These are phyloP conservation scores for Turritopsis rubra DNA, from an alignment of 30 jellyfish, hydroid and myxozoan genomes.

Conservation along the genomic window DNA sequence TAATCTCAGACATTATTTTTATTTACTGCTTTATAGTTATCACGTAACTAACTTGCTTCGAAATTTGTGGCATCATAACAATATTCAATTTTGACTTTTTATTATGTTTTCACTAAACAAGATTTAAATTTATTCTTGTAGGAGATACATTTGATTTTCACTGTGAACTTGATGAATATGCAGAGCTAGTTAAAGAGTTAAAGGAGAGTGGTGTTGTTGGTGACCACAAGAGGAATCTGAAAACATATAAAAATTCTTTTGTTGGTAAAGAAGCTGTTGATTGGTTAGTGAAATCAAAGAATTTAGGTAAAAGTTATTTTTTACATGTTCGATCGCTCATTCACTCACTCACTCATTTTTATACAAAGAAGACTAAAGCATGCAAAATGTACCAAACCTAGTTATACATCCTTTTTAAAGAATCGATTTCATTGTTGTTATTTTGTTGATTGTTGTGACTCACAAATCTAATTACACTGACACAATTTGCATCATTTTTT, in stretches of 20 bases:
- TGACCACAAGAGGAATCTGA: constrained; percentile 47
- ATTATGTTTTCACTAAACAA: neutral
- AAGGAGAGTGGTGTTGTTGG: constrained; percentile 70
- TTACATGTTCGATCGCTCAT: neutral
- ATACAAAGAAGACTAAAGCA: no score
- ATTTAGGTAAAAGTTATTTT: constrained; percentile 36
- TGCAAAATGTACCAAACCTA: neutral
- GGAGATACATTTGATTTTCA: constrained; percentile 44
- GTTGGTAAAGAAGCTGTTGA: constrained; percentile 76
- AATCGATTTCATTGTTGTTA: no score
- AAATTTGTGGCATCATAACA: no score
- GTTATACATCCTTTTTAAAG: no score
- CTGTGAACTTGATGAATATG: constrained; percentile 81
- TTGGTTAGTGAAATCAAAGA: constrained; percentile 57
- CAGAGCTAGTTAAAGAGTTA: constrained; percentile 46
- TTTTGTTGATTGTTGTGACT: no score
- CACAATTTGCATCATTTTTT: neutral
- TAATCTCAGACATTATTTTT: neutral
- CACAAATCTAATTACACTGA: no score
- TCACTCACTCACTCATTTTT: no score
- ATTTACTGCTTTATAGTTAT: neutral
- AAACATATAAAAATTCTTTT: constrained; percentile 55
- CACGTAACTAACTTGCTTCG: neutral
- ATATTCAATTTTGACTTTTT: no score
- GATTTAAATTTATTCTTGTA: no score